Evolutionary conservation across 2,797 vertebrate species (phyloP).

Genomic region (Notoglanidium macrostoma): DNA sequence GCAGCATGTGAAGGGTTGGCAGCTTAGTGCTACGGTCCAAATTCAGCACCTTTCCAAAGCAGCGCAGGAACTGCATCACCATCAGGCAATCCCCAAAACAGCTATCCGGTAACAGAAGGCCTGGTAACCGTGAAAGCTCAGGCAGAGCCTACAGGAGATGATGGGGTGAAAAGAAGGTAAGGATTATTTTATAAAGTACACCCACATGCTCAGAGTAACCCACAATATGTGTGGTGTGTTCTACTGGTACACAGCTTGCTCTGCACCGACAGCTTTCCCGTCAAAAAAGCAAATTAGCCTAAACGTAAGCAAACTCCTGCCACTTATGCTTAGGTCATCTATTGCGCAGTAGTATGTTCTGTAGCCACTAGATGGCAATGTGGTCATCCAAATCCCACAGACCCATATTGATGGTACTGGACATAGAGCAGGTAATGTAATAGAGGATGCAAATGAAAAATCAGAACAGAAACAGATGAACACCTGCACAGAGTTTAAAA

Average conservation of each 20-base stretch:
- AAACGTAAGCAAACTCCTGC: too few relatives aligned
- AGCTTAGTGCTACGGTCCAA: conserved; percentile 81
- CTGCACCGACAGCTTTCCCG: not conserved
- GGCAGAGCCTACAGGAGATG: conserved; percentile 81
- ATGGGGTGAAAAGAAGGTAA: not conserved
- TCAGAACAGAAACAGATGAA: not conserved
- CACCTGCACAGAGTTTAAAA: not conserved
- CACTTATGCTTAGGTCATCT: not conserved
- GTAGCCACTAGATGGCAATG: conserved; percentile 71
- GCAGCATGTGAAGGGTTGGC: conserved; percentile 83
- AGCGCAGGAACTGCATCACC: conserved; percentile 91
- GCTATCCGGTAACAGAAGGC: conserved; percentile 83
- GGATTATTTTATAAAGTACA: not conserved
- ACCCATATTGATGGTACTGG: conserved; percentile 26
- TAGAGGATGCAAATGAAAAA: not conserved
- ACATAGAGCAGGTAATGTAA: not conserved
- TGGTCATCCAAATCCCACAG: conserved; percentile 44
- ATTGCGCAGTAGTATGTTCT: not conserved
- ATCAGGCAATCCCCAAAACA: conserved; percentile 92
- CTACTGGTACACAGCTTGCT: not conserved
- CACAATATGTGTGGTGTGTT: not conserved
- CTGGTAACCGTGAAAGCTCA: conserved; percentile 84
- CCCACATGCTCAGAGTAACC: not conserved
- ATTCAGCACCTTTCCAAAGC: conserved; percentile 91
- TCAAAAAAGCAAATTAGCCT: not conserved